Evolutionary conservation across 2,888 invertebrate species (phyloP).

Genomic region (Rambutsinella grinnellia): DNA sequence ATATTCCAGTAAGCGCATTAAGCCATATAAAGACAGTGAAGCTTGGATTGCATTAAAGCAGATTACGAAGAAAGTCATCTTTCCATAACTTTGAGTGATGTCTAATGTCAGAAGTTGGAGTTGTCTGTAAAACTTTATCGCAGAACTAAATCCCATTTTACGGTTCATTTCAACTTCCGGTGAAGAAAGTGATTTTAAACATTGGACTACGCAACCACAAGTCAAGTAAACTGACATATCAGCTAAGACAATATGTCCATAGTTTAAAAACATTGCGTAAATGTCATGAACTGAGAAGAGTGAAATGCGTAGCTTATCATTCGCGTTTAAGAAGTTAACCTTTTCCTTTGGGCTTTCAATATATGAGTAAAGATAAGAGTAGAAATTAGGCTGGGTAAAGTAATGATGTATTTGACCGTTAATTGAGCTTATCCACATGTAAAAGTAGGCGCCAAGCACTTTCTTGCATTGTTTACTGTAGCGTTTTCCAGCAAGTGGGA

Average conservation of each 20-base stretch:
- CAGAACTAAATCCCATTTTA: not conserved
- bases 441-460: not conserved
- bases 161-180: too few species aligned
- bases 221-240: not conserved
- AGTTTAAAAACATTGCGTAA: slow-evolving; percentile 1
- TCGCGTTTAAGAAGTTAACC: not conserved
- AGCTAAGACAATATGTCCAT: slow-evolving; percentile 8
- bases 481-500: not conserved
- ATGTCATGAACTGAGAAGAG: not conserved
- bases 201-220: not conserved
- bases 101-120: not conserved
- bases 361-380: slow-evolving; percentile 12
- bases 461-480: not conserved
- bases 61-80: not conserved
- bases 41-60: not conserved
- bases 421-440: not conserved
- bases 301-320: not conserved
- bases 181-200: too few species aligned
- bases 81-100: not conserved
- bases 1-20: not conserved
- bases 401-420: slow-evolving; percentile 10
- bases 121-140: not conserved
- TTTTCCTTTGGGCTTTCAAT: not conserved
- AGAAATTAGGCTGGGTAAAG: slow-evolving; percentile 7
- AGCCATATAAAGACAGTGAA: not conserved